Evolutionary conservation across 2,888 invertebrate genomes (phyloP), one percentile per base, ranked within the genome.

Genomic region (Tanytarsus gracilentus): DNA sequence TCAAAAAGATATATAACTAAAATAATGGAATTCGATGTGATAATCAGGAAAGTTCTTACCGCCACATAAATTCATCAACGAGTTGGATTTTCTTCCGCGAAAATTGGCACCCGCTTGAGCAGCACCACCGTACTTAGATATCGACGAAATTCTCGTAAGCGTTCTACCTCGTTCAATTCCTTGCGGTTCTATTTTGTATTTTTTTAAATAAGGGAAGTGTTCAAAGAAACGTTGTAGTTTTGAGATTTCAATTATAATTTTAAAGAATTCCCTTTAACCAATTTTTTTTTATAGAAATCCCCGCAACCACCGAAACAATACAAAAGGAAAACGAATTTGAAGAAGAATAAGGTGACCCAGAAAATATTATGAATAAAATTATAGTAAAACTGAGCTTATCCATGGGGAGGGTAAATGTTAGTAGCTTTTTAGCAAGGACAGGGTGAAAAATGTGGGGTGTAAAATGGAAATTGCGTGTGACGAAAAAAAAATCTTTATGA

Each of bases 21-120:
- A 36, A 36, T 36, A 23, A 23, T 44, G 18, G 18, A 4, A 44
- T 21, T 44, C 9, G 18, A 1, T 40, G 7, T 44, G 21, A 44
- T 40, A 21, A 23, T 44, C 44, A 21, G n/a, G n/a, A 70, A 71
- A 72, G 76, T 76, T 82, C 90, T 91, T 90, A 91, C 91, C 90
- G 90, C 91, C 90, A 84, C 89, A 89, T 83, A 91, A 82, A 84
- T 91, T 91, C 89, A 91, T 89, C 81, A 91, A 85, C 77, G 90
- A 91, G 85, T 88, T 90, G 79, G 90, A 90, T 81, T 90, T 90
- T 84, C 90, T 86, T 73, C 81, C 81, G 82, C 88, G 88, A 84
- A 88, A 87, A 86, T 86, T 88, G 79, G 83, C 83, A 72, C 78
- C 79, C 4, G 58, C 49, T 49, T 49, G 49, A 74, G 81, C 80